phyloP scores from a whole-genome alignment of 1,140 invertebrate genomes.

The Pseudomyrmex flavicornis region DNA sequence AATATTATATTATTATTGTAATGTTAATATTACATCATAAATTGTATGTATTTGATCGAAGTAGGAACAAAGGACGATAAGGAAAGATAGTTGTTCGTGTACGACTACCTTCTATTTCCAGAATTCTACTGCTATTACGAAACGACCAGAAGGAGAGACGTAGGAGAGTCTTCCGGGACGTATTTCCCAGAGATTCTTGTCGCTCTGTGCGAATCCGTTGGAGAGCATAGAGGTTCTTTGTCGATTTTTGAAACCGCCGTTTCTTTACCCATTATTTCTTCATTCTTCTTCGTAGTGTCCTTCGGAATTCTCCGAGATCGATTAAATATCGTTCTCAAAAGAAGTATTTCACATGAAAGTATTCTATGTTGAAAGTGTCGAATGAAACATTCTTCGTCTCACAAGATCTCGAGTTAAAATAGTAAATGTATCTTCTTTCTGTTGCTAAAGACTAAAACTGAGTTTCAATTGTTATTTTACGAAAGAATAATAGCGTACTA shows the following conservation, averaged over 20 bases:
- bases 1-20: too few relatives aligned
- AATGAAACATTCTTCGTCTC: not conserved
- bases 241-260: conserved; percentile 17
- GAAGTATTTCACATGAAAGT: not conserved
- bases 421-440: not conserved
- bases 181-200: conserved; percentile 55
- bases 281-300: not conserved
- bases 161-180: conserved; percentile 36
- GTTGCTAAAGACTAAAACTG: not conserved
- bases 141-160: conserved; percentile 2
- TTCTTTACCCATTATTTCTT: conserved; percentile 32
- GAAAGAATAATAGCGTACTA: not conserved
- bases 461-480: not conserved
- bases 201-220: conserved; percentile 7
- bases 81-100: conserved; percentile 3
- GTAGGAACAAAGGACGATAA: not conserved
- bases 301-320: conserved; percentile 41
- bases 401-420: not conserved
- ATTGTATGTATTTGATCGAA: too few relatives aligned
- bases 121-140: not conserved
- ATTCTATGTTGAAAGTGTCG: not conserved
- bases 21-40: too few relatives aligned
- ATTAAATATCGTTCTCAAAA: conserved; percentile 61
- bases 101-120: conserved; percentile 14
- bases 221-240: conserved; percentile 16